These are phyloP conservation scores for Hydrochoerus hydrochaeris DNA, from an alignment of 2,113 vertebrate species.

Conservation along the genomic window DNA sequence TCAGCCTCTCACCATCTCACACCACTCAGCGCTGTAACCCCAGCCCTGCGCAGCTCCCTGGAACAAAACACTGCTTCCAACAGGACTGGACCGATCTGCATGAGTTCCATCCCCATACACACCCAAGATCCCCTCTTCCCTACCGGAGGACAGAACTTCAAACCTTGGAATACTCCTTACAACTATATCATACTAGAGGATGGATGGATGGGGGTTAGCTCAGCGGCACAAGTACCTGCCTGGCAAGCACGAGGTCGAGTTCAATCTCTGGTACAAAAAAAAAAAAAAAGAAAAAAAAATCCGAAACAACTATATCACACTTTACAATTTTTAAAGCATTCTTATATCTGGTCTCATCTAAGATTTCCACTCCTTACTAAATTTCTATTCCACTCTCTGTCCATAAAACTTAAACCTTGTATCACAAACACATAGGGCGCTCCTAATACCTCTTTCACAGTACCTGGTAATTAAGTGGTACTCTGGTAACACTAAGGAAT, in stretches of 20 bases:
- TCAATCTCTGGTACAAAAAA: no score
- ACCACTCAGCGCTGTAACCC: background rate
- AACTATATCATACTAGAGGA: background rate
- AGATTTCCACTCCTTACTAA: background rate
- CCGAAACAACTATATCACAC: background rate
- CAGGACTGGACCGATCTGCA: background rate
- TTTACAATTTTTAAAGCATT: conserved; percentile 27
- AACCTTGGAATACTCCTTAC: no score
- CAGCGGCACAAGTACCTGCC: no score
- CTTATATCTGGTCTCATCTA: background rate
- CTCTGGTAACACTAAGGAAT: conserved; percentile 9
- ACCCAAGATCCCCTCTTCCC: background rate
- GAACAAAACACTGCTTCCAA: background rate
- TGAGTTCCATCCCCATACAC: background rate
- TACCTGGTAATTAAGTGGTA: background rate
- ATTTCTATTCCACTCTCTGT: background rate
- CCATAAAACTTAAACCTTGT: background rate
- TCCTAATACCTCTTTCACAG: background rate
- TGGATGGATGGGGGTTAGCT: no score
- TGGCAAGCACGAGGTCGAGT: no score
- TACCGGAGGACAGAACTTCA: background rate
- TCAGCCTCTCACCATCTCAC: background rate
- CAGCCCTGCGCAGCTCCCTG: background rate
- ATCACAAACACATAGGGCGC: background rate
- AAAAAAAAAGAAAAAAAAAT: no score